Evolutionary conservation across 2,113 vertebrate species (phyloP).

Genomic region (Camelus dromedarius): DNA sequence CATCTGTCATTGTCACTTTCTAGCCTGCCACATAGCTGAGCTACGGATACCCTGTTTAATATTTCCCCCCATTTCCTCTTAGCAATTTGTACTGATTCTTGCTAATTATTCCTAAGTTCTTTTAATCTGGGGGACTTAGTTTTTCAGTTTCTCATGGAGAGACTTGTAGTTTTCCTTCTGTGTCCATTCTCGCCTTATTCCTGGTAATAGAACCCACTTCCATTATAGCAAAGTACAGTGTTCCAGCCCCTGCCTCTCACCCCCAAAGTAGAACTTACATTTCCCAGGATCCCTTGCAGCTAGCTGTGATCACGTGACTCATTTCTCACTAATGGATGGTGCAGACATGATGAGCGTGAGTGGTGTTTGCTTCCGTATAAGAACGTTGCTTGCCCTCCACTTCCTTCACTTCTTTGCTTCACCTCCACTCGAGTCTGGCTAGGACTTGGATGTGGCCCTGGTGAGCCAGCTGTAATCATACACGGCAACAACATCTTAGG

Average conservation of each 20-base stretch:
- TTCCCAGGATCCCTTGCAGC: neutral
- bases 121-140: neutral
- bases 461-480: neutral
- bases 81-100: neutral
- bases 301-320: neutral
- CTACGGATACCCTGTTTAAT: neutral
- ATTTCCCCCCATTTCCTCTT: neutral
- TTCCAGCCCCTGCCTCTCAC: neutral
- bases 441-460: neutral
- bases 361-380: neutral
- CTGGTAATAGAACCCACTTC: neutral
- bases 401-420: neutral
- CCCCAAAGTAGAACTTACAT: neutral
- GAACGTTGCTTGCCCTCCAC: neutral
- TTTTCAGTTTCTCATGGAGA: neutral
- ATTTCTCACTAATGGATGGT: neutral
- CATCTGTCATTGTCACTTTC: neutral
- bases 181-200: neutral
- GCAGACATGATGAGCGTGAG: neutral
- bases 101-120: neutral
- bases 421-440: neutral
- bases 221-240: neutral
- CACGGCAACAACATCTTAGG: neutral
- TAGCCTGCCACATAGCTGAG: neutral
- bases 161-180: neutral